These are phyloP conservation scores for Parnassius smintheus DNA, from an alignment of 2,888 invertebrate genomes.

Conservation along the genomic window DNA sequence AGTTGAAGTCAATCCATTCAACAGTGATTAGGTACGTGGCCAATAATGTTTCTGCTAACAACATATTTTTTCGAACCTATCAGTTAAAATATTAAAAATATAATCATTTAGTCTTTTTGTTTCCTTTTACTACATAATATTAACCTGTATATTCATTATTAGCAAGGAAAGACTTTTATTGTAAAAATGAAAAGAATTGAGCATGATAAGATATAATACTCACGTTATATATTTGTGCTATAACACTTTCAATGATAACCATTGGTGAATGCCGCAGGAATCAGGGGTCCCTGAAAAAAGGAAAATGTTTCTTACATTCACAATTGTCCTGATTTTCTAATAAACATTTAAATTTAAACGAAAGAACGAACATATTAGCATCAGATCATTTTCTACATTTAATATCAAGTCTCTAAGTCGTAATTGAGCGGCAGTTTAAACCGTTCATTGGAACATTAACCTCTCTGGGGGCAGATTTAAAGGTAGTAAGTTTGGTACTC, in stretches of 20 bases:
- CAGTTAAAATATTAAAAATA: no score
- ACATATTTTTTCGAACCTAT: not conserved
- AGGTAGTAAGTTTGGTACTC: slow-evolving; percentile 72
- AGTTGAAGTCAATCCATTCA: no score
- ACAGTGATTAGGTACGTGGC: no score
- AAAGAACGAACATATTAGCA: not conserved
- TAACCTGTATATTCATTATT: no score
- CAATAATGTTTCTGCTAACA: not conserved
- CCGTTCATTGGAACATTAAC: slow-evolving; percentile 68
- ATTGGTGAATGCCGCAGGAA: slow-evolving; percentile 99
- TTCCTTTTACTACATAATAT: no score
- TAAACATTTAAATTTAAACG: not conserved
- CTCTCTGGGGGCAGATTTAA: slow-evolving; percentile 74
- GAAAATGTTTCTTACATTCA: slow-evolving; percentile 34
- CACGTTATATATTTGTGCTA: slow-evolving; percentile 79
- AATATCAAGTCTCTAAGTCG: slow-evolving; percentile 41
- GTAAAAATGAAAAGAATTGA: not conserved
- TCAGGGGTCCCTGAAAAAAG: slow-evolving; percentile 94
- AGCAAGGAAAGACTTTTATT: no score
- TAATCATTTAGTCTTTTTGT: no score
- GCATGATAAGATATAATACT: slow-evolving; percentile 55
- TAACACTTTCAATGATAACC: slow-evolving; percentile 94
- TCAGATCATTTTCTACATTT: not conserved
- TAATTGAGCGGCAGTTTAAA: slow-evolving; percentile 71
- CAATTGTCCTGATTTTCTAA: not conserved